Evolutionary conservation across 2,113 vertebrate species (phyloP).

Genomic region (Lutjanus erythropterus): DNA sequence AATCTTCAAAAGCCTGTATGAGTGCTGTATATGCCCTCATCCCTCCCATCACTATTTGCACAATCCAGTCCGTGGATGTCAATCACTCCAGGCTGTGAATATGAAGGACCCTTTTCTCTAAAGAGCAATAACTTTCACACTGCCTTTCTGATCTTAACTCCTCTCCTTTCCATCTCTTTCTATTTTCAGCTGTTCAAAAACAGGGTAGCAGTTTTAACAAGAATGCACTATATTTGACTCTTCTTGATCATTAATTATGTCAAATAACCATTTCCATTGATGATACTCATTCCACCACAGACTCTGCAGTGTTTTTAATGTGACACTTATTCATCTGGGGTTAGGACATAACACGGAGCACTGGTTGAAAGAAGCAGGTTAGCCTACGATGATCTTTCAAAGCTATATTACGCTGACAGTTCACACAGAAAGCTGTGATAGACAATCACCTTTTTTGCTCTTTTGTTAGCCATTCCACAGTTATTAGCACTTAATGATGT

Average conservation of each 20-base stretch:
- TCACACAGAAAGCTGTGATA: slow-evolving; percentile 82
- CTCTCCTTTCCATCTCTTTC: slow-evolving; percentile 29
- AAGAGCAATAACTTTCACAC: slow-evolving; percentile 82
- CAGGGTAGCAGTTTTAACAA: slow-evolving; percentile 69
- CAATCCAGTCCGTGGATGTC: slow-evolving; percentile 72
- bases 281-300: slow-evolving; percentile 34
- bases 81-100: slow-evolving; percentile 69
- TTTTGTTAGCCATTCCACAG: slow-evolving; percentile 55
- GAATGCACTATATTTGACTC: slow-evolving; percentile 75
- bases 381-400: slow-evolving; percentile 69
- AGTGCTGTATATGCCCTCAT: slow-evolving; percentile 46
- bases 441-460: slow-evolving; percentile 76
- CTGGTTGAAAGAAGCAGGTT: slow-evolving; percentile 33
- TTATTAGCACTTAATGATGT: slow-evolving; percentile 62
- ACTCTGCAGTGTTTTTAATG: slow-evolving; percentile 41
- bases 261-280: slow-evolving; percentile 38
- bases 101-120: slow-evolving; percentile 74
- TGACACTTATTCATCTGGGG: slow-evolving; percentile 29
- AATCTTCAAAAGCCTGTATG: slow-evolving; percentile 39
- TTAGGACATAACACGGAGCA: slow-evolving; percentile 40
- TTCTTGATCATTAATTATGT: slow-evolving; percentile 19
- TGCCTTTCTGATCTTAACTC: slow-evolving; percentile 68
- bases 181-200: slow-evolving; percentile 42
- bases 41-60: slow-evolving; percentile 74
- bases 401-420: slow-evolving; percentile 70